Evolutionary conservation across 2,888 invertebrate genomes (phyloP), one percentile per base, ranked within the genome.

Genomic region (Macrosiphum euphorbiae): DNA sequence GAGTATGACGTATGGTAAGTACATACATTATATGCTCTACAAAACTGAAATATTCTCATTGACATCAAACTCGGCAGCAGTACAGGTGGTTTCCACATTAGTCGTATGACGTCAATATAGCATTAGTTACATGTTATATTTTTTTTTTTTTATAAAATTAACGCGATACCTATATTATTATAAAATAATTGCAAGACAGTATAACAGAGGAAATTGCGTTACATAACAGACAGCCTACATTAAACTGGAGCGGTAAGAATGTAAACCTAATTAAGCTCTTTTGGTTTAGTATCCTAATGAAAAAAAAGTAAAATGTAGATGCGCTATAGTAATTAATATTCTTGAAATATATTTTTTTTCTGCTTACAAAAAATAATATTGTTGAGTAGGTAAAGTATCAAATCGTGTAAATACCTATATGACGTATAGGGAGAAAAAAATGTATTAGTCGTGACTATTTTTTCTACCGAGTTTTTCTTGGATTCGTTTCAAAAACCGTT

Each of bases 171-270:
- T 52, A 50, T 52, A 52, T 47, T 90, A 50, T 52, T 90, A 50
- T 52, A 90, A 90, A 47, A 35, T 78, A 90, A 90, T 90, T 90
- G 50, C 78, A 26, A 78, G 90, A 78, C 1, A 28, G 24, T 91
- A 44, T 28, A 44, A 55, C 44, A 91, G 35, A 84, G 90, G 78
- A 90, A 90, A 90, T 50, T 35, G 28, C 35, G 16, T 91, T 91
- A 85, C 91, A 85, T 44, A 91, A 91, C 11, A n/a, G 26, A 52
- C 20, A 44, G 85, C 84, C 84, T 85, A 91, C 44, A 44, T 91
- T 41, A 91, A 85, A 91, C 55, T 85, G 85, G 84, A 91, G 55
- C 91, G 44, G 55, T 84, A 84, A 85, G 52, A 91, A 85, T 55
- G 91, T 41, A 85, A 91, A 8, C 24, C 52, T 91, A 85, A 91